Evolutionary conservation across 2,888 invertebrate species (phyloP), one percentile per base, ranked within the genome.

Genomic region (Buathra laborator): DNA sequence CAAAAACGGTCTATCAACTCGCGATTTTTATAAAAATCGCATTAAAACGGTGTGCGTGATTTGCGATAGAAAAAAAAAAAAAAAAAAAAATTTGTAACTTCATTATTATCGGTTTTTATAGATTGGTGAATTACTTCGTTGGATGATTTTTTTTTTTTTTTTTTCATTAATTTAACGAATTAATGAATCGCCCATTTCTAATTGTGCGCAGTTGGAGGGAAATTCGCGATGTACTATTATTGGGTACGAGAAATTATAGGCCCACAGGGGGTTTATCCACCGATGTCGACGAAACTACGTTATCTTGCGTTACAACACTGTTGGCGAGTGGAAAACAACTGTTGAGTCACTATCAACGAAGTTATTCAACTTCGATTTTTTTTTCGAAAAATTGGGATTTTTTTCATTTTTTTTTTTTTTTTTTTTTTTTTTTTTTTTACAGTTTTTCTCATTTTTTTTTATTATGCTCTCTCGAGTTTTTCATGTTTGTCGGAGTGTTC

Each of bases 121-220:
- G 75, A 70, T 80, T 64, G 46, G 64, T 56, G 68, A 66, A 83
- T 70, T 32, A 80, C 80, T 75, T 64, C 12, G 12, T 75, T 68
- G 19, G 29, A 67, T 75, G 46, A 10, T 56, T 59, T n/a, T 68
- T 53, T 64, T 67, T 48, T 16, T 72, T 67, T 29, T n/a, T 72
- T 46, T 48, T 56, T 51, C 14, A 53, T 51, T 53, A 48, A 59
- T 59, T 51, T 53, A 74, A 68, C 46, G 24, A 46, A 72, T 67
- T 48, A 72, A 66, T 32, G 43, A 70, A 79, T 79, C 75, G 75
- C 71, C 71, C 64, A 64, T 71, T 76, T 64, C 29, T 59, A 66
- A 71, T 82, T 62, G 66, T 44, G 59, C 66, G 67, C 9, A 9
- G 29, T 51, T 51, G 76, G 53, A 76, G 67, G 59, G 59, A 12